Evolutionary conservation across 37 sponge, comb jelly and placozoan species (phyloP), one percentile per base, ranked within the genome.

Genomic region (Chondrilla cf. caribensis): DNA sequence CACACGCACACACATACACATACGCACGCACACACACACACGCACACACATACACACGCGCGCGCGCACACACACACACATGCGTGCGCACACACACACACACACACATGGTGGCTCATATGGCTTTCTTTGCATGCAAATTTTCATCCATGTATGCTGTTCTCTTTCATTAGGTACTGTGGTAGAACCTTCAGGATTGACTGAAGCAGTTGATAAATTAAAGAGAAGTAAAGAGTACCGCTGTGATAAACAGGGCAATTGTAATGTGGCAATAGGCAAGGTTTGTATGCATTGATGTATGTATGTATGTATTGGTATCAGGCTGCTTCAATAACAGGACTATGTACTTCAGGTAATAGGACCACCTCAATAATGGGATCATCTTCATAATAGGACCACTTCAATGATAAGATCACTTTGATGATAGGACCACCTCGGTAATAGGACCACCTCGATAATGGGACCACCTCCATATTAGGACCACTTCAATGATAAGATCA

Each of bases 1-100:
- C 70, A 68, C 70, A 68, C 70, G 28, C 70, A 68, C 70, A 68
- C 70, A 68, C 70, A 68, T 32, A 68, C 70, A 68, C 70, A 68
- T 32, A 68, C 35, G 28, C 70, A 68, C 70, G 28, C 70, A 68
- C 70, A 68, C 70, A 68, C 70, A 68, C 70, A 68, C 31, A 68
- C 70, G 28, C 70, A 29, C 31, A 68, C 70, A 68, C 70, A 17
- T 11, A 64, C 7, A 33, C 17, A 22, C 17, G 17, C 58, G 17
- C 19, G 17, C 17, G 17, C 19, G 17, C 17, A 22, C 19, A 57
- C 17, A 19, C 19, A 57, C 17, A 57, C 19, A 57, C 19, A 57
- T 22, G 17, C 19, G 58, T 57, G 17, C 19, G 19, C 58, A 22
- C 58, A 57, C 19, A 57, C 17, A 19, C 17, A 57, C 17, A 57